Evolutionary conservation across 2,113 vertebrate species (phyloP), one percentile per base, ranked within the genome.

Genomic region (Greenwoodochromis staneri): DNA sequence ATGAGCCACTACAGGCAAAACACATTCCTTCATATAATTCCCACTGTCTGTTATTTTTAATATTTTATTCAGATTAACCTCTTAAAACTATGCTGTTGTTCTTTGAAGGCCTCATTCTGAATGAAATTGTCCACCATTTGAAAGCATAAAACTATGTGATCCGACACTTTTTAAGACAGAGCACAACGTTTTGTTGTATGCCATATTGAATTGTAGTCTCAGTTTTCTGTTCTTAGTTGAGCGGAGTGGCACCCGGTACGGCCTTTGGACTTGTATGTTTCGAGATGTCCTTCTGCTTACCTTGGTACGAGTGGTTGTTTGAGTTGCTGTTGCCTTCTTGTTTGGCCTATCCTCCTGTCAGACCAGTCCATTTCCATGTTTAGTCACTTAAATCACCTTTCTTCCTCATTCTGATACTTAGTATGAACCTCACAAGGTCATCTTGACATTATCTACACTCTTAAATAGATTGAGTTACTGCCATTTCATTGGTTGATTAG

Each of bases 81-180:
- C 40, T 45, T 73, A 17, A 24, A 45, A 73, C 12, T 7, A 9
- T 73, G 4, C 40, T 73, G 21, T 45, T 45, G 36, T 73, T 31
- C 45, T 49, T 19, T 49, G 24, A 76, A 76, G 16, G 42, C 6
- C 24, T 49, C 3, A 12, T 31, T 49, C 24, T 76, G 71, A 76
- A 31, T 47, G 0, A 49, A 76, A 76, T 49, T 19, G 4, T 76
- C 14, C 40, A 47, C 4, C 14, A 76, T 47, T 11, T 47, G 4
- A 47, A 76, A 76, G 69, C 40, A 11, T 76, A 47, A 76, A 76
- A 47, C 42, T 17, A 17, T 29, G 27, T 1, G 16, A 29, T 12
- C 2, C 0, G 10, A 29, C 42, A 76, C 8, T 8, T 73, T 73
- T 45, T 73, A 73, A 73, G 40, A 27, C 4, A 45, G 0, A 73